Evolutionary conservation across 2,113 vertebrate genomes (phyloP).

Genomic region (Grus americana): DNA sequence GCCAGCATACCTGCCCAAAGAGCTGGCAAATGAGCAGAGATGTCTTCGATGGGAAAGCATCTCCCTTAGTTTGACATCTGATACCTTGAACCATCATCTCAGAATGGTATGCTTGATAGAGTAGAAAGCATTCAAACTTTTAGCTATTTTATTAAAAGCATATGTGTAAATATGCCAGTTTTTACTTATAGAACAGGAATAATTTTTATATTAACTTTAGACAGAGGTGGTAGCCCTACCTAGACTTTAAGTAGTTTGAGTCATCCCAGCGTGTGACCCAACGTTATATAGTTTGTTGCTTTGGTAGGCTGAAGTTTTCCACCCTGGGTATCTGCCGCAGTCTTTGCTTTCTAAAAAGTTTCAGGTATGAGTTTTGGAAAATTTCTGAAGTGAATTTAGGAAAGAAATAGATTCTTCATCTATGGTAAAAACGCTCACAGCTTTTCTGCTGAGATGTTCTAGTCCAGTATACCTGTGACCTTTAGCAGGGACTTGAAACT

Average conservation of each 20-base stretch:
- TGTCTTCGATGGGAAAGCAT: not conserved
- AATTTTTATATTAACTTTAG: not conserved
- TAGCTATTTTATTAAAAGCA: not conserved
- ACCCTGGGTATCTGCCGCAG: not conserved
- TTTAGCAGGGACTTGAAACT: not conserved
- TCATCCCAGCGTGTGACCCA: rapidly evolving
- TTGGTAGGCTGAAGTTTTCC: not conserved
- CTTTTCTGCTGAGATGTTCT: not conserved
- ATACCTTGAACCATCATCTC: not conserved
- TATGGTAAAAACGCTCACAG: not conserved
- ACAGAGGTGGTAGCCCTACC: not conserved
- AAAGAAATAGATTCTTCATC: not conserved
- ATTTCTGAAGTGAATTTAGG: not conserved
- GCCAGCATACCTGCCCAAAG: not conserved
- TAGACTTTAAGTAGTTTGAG: not conserved
- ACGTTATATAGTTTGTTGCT: not conserved
- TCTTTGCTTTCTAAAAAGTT: not conserved
- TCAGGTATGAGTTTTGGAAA: not conserved
- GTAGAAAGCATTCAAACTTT: not conserved
- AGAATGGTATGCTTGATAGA: not conserved
- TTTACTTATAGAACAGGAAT: not conserved
- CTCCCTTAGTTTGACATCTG: not conserved
- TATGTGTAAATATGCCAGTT: not conserved
- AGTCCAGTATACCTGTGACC: not conserved
- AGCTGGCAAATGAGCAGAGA: not conserved